These are phyloP conservation scores for Pachyuromys duprasi DNA, from an alignment of 2,797 vertebrate species.

Conservation along the genomic window DNA sequence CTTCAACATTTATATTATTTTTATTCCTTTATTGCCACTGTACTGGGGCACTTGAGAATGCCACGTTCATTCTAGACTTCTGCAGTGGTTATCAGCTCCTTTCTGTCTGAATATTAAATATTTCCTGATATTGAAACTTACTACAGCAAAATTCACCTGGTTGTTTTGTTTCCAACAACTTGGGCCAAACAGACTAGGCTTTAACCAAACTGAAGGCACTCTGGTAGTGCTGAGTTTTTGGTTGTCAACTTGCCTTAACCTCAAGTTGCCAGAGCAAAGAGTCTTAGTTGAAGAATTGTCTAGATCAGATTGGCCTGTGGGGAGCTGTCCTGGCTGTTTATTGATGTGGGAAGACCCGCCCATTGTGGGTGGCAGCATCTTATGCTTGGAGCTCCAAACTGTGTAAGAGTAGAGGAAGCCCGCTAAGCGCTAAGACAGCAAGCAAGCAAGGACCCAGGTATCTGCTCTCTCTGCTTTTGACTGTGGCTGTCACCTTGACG, in stretches of 20 bases:
- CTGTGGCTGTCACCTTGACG: neutral
- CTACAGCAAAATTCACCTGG: neutral
- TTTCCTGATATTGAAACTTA: neutral
- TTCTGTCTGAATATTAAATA: conserved; percentile 5
- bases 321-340: neutral
- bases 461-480: neutral
- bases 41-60: neutral
- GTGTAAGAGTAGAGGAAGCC: neutral
- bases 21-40: neutral
- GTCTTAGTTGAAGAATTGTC: neutral
- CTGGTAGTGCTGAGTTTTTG: neutral
- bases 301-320: neutral
- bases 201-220: conserved; percentile 9
- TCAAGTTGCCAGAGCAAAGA: neutral
- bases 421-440: neutral
- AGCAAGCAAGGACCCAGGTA: too few relatives aligned
- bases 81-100: neutral
- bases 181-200: neutral
- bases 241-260: neutral
- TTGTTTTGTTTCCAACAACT: neutral
- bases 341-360: too few relatives aligned
- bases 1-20: neutral
- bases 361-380: neutral
- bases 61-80: neutral
- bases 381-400: neutral